phyloP scores from a whole-genome alignment of 2,888 invertebrate genomes.

The Drosophila engyochracea region DNA sequence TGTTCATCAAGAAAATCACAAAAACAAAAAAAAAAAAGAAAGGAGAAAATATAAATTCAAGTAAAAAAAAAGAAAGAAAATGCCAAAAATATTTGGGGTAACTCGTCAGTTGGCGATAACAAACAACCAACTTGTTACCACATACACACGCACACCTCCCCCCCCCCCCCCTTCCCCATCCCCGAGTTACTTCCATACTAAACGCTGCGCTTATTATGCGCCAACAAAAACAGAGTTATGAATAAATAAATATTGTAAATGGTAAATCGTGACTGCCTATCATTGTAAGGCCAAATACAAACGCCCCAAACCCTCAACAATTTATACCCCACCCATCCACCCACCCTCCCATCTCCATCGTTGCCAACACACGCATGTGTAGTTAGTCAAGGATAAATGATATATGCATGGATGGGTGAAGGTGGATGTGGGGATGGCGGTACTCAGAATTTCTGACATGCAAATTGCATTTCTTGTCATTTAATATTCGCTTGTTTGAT shows the following conservation, averaged over 20 bases:
- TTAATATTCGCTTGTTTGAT: conserved; percentile 76
- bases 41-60: conserved; percentile 3
- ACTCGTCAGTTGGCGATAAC: conserved; percentile 48
- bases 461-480: conserved; percentile 74
- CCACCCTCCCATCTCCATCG: neutral
- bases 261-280: conserved; percentile 77
- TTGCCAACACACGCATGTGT: conserved; percentile 31
- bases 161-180: fast-evolving
- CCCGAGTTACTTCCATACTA: neutral
- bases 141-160: neutral
- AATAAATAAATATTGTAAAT: conserved; percentile 81
- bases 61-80: conserved; percentile 35
- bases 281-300: conserved; percentile 49
- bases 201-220: conserved; percentile 60
- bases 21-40: neutral
- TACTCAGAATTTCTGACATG: conserved; percentile 63
- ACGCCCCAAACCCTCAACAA: neutral
- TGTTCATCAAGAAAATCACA: conserved; percentile 6
- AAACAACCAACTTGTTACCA: conserved; percentile 28
- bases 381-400: conserved; percentile 63
- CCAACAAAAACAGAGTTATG: conserved; percentile 63
- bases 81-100: conserved; percentile 62
- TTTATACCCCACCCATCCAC: neutral
- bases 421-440: neutral
- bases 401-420: neutral